Evolutionary conservation across 2,888 invertebrate species (phyloP).

Genomic region (Calliscelio sp.): DNA sequence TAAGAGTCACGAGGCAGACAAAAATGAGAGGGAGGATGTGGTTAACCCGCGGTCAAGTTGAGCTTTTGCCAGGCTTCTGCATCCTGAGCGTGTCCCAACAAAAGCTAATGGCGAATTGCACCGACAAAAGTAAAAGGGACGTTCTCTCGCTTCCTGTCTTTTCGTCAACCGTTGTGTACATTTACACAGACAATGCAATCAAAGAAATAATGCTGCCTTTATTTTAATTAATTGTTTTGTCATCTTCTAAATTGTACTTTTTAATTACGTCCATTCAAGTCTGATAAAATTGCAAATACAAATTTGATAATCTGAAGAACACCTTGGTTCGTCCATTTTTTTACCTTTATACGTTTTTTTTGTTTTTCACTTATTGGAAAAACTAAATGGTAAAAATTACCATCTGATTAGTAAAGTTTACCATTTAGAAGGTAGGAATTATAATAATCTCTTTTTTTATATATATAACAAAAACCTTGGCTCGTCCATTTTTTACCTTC

Average conservation of each 20-base stretch:
- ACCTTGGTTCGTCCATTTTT: no score
- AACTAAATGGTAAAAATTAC: no score
- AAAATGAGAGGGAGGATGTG: slow-evolving; percentile 82
- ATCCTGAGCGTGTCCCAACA: slow-evolving; percentile 82
- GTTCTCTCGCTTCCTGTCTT: slow-evolving; percentile 78
- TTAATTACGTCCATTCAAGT: slow-evolving; percentile 3
- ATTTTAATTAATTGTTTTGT: slow-evolving; percentile 29
- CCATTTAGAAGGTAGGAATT: no score
- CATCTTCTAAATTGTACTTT: no score
- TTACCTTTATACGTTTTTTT: no score
- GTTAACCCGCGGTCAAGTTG: slow-evolving; percentile 84
- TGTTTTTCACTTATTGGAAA: no score
- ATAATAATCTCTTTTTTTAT: no score
- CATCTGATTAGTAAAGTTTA: no score
- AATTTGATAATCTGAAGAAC: no score
- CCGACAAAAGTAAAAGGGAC: slow-evolving; percentile 79
- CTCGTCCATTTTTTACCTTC: no score
- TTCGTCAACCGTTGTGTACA: slow-evolving; percentile 53
- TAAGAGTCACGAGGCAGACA: slow-evolving; percentile 74
- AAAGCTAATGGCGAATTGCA: slow-evolving; percentile 76
- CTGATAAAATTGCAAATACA: no score
- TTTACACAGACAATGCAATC: slow-evolving; percentile 19
- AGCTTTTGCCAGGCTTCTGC: slow-evolving; percentile 85
- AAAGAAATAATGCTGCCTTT: slow-evolving; percentile 13
- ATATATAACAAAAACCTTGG: no score